Base-by-base conservation (phyloP, 2,888 invertebrate species). In the Hipparchia sbordonii region DNA sequence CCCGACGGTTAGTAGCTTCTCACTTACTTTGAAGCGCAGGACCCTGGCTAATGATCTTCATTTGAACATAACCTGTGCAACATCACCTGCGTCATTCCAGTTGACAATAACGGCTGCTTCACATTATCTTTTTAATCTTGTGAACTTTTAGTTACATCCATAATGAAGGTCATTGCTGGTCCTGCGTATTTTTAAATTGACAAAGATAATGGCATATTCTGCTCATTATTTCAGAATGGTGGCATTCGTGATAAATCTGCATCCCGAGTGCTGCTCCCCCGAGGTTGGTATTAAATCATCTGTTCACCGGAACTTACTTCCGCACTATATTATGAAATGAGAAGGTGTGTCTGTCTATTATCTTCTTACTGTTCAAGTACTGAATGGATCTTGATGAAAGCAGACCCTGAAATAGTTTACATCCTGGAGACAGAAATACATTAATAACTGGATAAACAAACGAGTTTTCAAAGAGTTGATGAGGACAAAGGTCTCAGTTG, bases 181-280 rank as follows among this genome's bases (percentile, higher is more conserved):
- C 76, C 80, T 77, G 89, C 84, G 88, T 80, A 79, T 79, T 75
- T 79, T 76, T 73, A 82, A 73, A 80, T 89, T 89, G 90, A 88
- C 89, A 83, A 65, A 82, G 82, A 90, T 94, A 94, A 93, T 94
- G 93, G 92, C 93, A 90, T 87, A 83, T 84, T 93, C 86, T 91
- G 93, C 91, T 93, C 92, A 85, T 94, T 90, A 91, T 94, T 94
- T 93, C 94, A 94, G 94, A 93, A 84, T 85, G 88, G 89, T 90
- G 92, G 90, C 87, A 88, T 85, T 84, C 84, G 86, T 80, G 87
- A 83, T 85, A 84, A 85, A 88, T 87, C 88, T 83, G 84, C 87
- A 85, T 85, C 84, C 84, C 80, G 83, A 83, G 82, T 79, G 84
- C 85, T 78, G 84, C 86, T 76, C 79, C 78, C 72, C 62, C 77